Base-by-base conservation (phyloP, 2,797 vertebrate species). In the Nasua narica region DNA sequence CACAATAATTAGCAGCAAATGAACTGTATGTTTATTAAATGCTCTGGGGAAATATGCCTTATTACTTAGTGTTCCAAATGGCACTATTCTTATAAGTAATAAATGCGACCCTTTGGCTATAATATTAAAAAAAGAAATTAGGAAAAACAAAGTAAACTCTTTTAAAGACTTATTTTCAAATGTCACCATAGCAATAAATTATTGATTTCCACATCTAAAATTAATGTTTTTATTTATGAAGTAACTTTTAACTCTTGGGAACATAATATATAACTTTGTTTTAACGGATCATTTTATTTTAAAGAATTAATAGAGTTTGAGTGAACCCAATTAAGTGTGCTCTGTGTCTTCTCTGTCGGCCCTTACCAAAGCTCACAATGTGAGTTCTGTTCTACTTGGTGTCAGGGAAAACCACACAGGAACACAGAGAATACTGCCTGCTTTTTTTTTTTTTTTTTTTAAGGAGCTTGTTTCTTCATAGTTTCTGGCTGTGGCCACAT, bases 161-260 rank as follows among this genome's bases (percentile, higher is more conserved):
- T 52, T 93, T 10, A 92, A 96, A 96, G 4, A 93, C 35, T 96
- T 97, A 93, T 87, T 94, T 90, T 91, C 29, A 98, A 98, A 97
- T 58, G 94, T 85, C 70, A 84, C 65, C 58, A 96, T 37, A 91
- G 54, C 46, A 97, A 96, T 95, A 94, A 93, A 96, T 69, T 21
- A 2, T 90, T 97, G 89, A 87, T 78, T 98, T 97, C 82, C 27
- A 83, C 54, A 97, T 94, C 81, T 93, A 95, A 95, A 98, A 96
- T 98, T 87, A 84, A 95, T 93, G 48, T 46, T 97, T 97, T 82
- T 70, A 46, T 88, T 93, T 95, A 90, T 72, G 97, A 98, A 96
- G 77, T 62, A 96, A 74, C 29, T 92, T 97, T 91, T 69, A 86
- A 93, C 76, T 92, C 89, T 67, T 60, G 76, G 69, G 93, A 95